Evolutionary conservation across 2,888 invertebrate species (phyloP).

Genomic region (Lydus trimaculatus): DNA sequence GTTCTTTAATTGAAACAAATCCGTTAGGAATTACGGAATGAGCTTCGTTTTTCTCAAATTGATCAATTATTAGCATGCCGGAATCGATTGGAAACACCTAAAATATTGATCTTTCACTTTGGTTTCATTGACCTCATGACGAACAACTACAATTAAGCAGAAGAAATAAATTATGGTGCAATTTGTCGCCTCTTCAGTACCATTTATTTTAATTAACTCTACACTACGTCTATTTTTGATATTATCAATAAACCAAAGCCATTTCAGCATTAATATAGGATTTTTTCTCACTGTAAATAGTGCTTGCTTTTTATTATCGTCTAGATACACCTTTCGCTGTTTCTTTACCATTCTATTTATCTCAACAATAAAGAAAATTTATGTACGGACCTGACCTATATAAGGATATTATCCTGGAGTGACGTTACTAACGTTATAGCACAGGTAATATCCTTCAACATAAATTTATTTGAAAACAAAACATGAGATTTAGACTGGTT

Average conservation of each 20-base stretch:
- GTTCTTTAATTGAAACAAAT: too few relatives aligned
- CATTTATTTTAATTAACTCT: neutral
- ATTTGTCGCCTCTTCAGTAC: too few relatives aligned
- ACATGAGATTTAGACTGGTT: neutral
- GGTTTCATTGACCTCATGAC: too few relatives aligned
- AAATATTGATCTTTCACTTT: too few relatives aligned
- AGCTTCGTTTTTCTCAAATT: too few relatives aligned
- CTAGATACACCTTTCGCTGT: neutral
- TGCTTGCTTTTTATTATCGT: neutral
- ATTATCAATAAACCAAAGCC: neutral
- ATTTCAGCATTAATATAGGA: neutral
- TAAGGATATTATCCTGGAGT: neutral
- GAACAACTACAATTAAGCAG: too few relatives aligned
- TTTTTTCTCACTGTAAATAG: too few relatives aligned
- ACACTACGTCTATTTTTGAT: neutral
- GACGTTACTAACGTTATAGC: neutral
- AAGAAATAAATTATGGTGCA: too few relatives aligned
- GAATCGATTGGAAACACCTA: too few relatives aligned
- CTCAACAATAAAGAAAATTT: neutral
- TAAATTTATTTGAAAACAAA: neutral
- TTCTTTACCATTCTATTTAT: neutral
- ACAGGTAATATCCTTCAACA: neutral
- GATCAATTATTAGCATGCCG: too few relatives aligned
- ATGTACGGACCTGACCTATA: slow-evolving; percentile 2
- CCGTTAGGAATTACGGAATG: too few relatives aligned